Base-by-base conservation (phyloP, 2,113 vertebrate genomes). In the Macquaria australasica region DNA sequence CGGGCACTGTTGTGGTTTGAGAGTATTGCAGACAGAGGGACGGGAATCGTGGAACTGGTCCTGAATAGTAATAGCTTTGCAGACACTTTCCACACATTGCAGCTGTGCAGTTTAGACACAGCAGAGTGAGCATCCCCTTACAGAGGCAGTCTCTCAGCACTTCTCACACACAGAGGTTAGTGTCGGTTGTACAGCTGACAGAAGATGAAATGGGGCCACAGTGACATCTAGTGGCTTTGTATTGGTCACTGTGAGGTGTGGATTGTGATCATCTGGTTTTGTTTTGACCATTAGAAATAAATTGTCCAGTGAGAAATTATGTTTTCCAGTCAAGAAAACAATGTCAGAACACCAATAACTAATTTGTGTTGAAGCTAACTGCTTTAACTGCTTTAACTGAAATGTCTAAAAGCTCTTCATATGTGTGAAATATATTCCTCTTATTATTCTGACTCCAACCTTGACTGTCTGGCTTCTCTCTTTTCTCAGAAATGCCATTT, bases 181-280 rank as follows among this genome's bases (percentile, higher is more conserved):
- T 63, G 71, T 37, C 1, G 1, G 15, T 55, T 6, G 28, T 28
- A 41, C 69, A 60, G 58, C 48, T 76, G 66, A n/a, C 2, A 1
- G 25, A 37, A 34, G 64, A 56, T 82, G 79, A 64, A 76, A 76
- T 89, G 87, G 69, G 82, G 23, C 89, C 93, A 95, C 93, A 96
- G 95, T 94, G 96, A 95, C 96, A 95, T 87, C 96, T 94, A 94
- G 93, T 95, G 96, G 91, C 56, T 59, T 34, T 69, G 1, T 51
- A 11, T n/a, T 81, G 34, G 34, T 51, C n/a, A 66, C 43, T 77
- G 39, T 64, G 28, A 41, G 21, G 20, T 43, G 10, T 76, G 16
- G 68, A 53, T 34, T 9, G 28, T 31, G 23, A 14, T 58, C 10
- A 66, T 68, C 48, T n/a, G 1, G 12, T 60, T 51, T 77, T 48